Conservation (phyloP, 2,113 vertebrate species). For the Panthera uncia region DNA sequence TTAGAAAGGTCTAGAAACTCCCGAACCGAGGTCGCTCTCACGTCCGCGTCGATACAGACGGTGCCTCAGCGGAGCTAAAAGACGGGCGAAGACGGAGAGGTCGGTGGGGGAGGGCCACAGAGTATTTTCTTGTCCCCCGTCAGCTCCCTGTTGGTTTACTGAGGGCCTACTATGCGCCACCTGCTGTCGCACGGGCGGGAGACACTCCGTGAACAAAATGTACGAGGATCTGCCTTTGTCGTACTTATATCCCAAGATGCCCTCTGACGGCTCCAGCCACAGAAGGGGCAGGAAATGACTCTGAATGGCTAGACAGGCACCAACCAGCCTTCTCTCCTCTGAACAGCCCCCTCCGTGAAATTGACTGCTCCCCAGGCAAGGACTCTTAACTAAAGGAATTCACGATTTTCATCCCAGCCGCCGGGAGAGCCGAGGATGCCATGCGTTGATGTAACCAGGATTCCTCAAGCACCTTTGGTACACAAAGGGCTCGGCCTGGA, state of each 20-base stretch:
- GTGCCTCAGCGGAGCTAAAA: neutral
- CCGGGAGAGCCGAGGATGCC: neutral
- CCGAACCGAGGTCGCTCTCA: accelerated
- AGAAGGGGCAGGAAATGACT: too few relatives aligned
- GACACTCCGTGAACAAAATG: accelerated
- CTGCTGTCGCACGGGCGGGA: too few relatives aligned
- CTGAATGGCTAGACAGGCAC: neutral
- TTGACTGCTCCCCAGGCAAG: neutral
- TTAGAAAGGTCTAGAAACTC: neutral
- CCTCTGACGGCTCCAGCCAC: neutral
- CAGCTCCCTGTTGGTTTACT: neutral
- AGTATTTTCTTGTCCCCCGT: neutral
- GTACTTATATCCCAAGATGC: accelerated
- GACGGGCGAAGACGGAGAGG: too few relatives aligned
- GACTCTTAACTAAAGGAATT: neutral
- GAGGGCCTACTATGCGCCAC: neutral
- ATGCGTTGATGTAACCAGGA: too few relatives aligned
- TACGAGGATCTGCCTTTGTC: accelerated
- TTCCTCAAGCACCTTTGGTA: neutral
- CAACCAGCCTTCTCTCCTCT: too few relatives aligned
- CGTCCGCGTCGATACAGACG: accelerated
- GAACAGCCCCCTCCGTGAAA: neutral
- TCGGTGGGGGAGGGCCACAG: accelerated
- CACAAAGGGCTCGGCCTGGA: neutral
- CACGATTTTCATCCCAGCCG: too few relatives aligned